A percentile compares a stretch with the other conserved stretches of the same genome.
Conservation (phyloP, 2,113 vertebrate species). For the Coturnix japonica region DNA sequence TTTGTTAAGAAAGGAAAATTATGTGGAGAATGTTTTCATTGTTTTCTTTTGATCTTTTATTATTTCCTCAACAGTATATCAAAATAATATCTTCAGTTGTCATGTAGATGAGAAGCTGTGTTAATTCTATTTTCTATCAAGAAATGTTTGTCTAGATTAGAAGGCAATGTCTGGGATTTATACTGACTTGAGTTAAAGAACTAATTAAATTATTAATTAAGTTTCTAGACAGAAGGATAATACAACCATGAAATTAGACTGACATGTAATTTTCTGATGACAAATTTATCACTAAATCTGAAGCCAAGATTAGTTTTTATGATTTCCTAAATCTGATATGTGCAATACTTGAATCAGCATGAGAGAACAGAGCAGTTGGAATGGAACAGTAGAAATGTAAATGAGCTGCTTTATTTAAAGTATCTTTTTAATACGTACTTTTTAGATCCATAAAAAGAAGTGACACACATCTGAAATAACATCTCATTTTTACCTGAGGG, state of each 20-base stretch:
- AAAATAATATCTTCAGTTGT: neutral
- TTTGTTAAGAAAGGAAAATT: neutral
- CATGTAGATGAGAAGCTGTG: neutral
- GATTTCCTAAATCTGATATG: neutral
- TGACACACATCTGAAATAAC: neutral
- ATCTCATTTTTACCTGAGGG: slow-evolving; percentile 18
- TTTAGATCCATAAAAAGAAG: slow-evolving; percentile 25
- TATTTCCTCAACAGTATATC: neutral
- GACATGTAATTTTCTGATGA: slow-evolving; percentile 52
- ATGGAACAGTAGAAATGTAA: slow-evolving; percentile 33
- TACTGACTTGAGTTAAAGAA: slow-evolving; percentile 57
- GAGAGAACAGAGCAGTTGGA: neutral
- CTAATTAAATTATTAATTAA: slow-evolving; percentile 57
- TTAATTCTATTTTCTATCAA: slow-evolving; percentile 30
- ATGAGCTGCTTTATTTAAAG: slow-evolving; percentile 45
- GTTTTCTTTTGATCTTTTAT: neutral
- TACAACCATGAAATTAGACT: slow-evolving; percentile 56
- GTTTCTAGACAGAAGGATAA: slow-evolving; percentile 60
- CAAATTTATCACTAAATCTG: slow-evolving; percentile 57
- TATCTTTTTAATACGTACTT: slow-evolving; percentile 49
- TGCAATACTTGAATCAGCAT: neutral
- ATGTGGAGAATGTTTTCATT: neutral
- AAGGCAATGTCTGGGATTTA: slow-evolving; percentile 17
- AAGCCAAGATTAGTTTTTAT: slow-evolving; percentile 40
- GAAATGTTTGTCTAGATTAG: neutral